Base-by-base conservation (phyloP, 2,113 vertebrate species). In the Dromiciops gliroides region DNA sequence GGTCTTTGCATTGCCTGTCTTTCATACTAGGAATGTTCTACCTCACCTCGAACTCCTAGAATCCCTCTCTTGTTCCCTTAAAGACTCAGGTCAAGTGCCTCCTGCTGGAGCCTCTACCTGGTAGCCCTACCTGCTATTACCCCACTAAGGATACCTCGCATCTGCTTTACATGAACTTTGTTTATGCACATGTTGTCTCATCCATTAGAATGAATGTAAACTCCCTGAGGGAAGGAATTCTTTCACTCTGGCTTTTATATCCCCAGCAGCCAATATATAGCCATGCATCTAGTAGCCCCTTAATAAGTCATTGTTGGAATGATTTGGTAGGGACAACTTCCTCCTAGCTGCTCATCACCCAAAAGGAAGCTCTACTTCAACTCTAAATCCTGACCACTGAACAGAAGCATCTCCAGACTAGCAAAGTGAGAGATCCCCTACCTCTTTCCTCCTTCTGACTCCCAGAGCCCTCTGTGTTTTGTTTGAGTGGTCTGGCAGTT, bases 51-150 rank as follows among this genome's bases (percentile, higher is more conserved):
- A 23, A 44, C n/a, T 83, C 67, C 44, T 44, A 19, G 67, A 83
- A 83, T 67, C 67, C 19, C n/a, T 44, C 19, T 7, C 67, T 83
- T 44, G 44, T 83, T 16, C 44, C 67, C 67, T 44, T 83, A 6
- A 83, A 60, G 60, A n/a, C 37, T 75, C 60, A 19, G 9, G 31
- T 75, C 60, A 19, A n/a, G 16, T n/a, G 12, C 14, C 60, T n/a
- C 60, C 60, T n/a, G 3, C 37, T 75, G 60, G 28, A 75, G 31
- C 22, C 67, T 44, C 23, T 44, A n/a, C 16, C 67, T 44, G n/a
- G n/a, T 2, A 0, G n/a, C 19, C 19, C 7, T 7, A 22, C 1
- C 16, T 37, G 12, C 31, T n/a, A 22, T 14, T n/a, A 12, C 3
- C 56, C 10, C 56, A 37, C 56, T 31, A 67, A 60, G 28, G 28